phyloP scores from a whole-genome alignment of 2,113 vertebrate species.

The Toxotes chatareus region DNA sequence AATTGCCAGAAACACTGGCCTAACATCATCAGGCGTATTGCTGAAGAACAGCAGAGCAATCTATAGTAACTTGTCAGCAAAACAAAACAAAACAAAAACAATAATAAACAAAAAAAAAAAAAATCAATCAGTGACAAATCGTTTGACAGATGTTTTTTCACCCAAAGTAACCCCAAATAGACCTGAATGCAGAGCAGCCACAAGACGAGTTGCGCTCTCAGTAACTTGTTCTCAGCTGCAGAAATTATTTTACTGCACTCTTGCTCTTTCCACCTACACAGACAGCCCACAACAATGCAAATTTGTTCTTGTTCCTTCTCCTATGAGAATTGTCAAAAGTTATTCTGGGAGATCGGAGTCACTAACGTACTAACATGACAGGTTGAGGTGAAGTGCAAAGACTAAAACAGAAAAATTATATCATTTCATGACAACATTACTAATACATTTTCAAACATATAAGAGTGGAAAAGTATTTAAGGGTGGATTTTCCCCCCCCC shows the following conservation, averaged over 20 bases:
- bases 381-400: constrained; percentile 2
- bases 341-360: constrained; percentile 47
- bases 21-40: background rate
- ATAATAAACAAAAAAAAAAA: no score
- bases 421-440: background rate
- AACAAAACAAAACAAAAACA: no score
- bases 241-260: constrained; percentile 18
- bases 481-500: background rate
- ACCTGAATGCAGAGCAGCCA: background rate
- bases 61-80: background rate
- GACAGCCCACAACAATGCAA: constrained; percentile 34
- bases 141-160: background rate
- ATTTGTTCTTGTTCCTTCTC: constrained; percentile 26
- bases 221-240: constrained; percentile 6
- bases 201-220: constrained; percentile 16
- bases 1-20: background rate
- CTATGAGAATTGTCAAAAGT: constrained; percentile 7
- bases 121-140: background rate
- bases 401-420: constrained; percentile 1
- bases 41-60: constrained; percentile 2
- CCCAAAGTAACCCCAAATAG: background rate
- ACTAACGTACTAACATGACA: background rate
- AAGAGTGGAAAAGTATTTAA: background rate
- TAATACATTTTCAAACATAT: background rate
- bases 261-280: constrained; percentile 11